phyloP scores from a whole-genome alignment of 2,888 invertebrate species.

The Drosophila fungiperda region DNA sequence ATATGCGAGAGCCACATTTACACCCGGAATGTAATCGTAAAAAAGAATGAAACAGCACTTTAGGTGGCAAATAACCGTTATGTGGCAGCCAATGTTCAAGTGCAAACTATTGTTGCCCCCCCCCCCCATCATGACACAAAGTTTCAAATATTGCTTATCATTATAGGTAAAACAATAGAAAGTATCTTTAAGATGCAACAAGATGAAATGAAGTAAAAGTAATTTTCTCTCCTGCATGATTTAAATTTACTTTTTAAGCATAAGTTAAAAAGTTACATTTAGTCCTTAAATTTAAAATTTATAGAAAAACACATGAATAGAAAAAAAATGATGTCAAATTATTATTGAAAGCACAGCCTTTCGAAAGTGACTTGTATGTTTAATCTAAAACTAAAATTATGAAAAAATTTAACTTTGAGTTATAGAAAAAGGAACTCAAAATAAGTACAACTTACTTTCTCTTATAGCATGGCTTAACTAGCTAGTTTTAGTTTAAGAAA shows the following conservation, averaged over 20 bases:
- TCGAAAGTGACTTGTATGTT: too few relatives aligned
- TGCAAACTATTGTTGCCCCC: slow-evolving; percentile 12
- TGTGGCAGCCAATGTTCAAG: slow-evolving; percentile 25
- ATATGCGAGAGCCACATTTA: slow-evolving; percentile 54
- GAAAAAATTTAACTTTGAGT: background rate
- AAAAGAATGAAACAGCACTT: slow-evolving; percentile 67
- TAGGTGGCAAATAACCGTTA: slow-evolving; percentile 55
- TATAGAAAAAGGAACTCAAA: too few relatives aligned
- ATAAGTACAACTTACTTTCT: too few relatives aligned
- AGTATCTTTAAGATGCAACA: background rate
- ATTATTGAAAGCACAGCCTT: background rate
- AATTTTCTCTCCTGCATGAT: background rate
- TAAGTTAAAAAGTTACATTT: background rate
- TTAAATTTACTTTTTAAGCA: background rate
- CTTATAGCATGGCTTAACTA: too few relatives aligned
- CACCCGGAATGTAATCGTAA: slow-evolving; percentile 55
- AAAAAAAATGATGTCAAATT: background rate
- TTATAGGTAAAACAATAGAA: background rate
- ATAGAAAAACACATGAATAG: background rate
- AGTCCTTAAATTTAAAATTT: background rate
- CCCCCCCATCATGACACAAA: background rate
- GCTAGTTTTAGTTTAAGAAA: too few relatives aligned
- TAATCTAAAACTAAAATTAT: background rate
- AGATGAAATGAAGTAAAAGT: background rate
- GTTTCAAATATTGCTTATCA: slow-evolving; percentile 17